phyloP scores from a whole-genome alignment of 2,113 vertebrate genomes.

The Bostrychus sinensis region DNA sequence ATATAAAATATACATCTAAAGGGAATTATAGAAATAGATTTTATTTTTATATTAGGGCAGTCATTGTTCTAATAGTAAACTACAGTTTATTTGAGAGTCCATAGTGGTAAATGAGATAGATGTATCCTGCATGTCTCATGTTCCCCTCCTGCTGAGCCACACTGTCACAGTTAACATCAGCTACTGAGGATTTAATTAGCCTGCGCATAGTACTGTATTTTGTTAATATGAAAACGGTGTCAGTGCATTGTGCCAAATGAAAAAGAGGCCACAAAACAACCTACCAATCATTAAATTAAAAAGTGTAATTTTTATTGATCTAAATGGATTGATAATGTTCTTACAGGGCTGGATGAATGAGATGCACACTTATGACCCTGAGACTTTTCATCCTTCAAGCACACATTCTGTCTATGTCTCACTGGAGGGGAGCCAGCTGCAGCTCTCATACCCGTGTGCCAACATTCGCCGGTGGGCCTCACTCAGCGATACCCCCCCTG shows the following conservation, averaged over 20 bases:
- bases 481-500: constrained; percentile 75
- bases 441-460: constrained; percentile 79
- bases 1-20: too few species aligned
- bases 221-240: not conserved
- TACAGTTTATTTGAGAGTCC: constrained; percentile 23
- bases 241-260: constrained; percentile 6
- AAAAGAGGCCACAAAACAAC: not conserved
- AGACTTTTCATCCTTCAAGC: constrained; percentile 81
- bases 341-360: constrained; percentile 89
- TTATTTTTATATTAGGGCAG: constrained; percentile 13
- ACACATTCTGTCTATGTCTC: constrained; percentile 80
- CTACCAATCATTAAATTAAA: not conserved
- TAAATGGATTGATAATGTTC: not conserved
- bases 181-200: constrained; percentile 15
- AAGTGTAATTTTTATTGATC: not conserved
- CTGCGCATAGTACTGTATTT: constrained; percentile 20
- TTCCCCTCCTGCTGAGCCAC: constrained; percentile 61
- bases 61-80: constrained; percentile 2
- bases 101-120: constrained; percentile 49
- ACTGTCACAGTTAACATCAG: constrained; percentile 29
- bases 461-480: constrained; percentile 79
- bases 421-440: constrained; percentile 78
- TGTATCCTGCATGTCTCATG: constrained; percentile 44
- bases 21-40: too few species aligned
- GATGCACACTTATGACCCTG: constrained; percentile 80